Conservation (phyloP, 2,797 vertebrate genomes). For the Pantherophis vulpinus region DNA sequence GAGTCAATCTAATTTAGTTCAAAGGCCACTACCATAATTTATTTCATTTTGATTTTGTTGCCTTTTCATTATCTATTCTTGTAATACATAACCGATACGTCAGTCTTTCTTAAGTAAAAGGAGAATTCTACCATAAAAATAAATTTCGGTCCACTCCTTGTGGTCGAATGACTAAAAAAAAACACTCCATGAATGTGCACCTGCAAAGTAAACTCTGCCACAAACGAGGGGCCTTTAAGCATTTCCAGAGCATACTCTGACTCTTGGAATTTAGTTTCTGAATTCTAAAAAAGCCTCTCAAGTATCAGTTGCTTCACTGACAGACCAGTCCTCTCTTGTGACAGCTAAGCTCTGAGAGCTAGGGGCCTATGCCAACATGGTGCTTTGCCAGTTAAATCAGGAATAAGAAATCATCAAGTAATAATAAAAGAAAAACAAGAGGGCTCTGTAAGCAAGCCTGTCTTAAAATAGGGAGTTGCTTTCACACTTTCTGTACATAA, state of each 20-base stretch:
- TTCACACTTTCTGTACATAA: not conserved
- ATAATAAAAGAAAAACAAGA: not conserved
- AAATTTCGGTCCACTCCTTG: not conserved
- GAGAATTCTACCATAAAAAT: not conserved
- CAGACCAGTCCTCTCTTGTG: slow-evolving; percentile 25
- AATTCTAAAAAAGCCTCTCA: not conserved
- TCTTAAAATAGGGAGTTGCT: not conserved
- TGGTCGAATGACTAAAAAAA: not conserved
- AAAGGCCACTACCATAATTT: slow-evolving; percentile 51
- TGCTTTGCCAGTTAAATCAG: not conserved
- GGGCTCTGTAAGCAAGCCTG: not conserved
- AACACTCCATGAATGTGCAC: not conserved
- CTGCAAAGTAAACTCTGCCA: not conserved
- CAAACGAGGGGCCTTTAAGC: not conserved
- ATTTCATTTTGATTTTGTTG: slow-evolving; percentile 45
- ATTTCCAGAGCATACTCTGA: not conserved
- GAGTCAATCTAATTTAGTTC: slow-evolving; percentile 49
- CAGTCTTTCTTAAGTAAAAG: not conserved
- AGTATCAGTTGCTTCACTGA: not conserved
- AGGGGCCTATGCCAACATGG: not conserved
- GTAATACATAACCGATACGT: not conserved
- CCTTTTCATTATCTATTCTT: slow-evolving; percentile 31
- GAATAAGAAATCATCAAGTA: not conserved
- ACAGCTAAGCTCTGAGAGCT: slow-evolving; percentile 39
- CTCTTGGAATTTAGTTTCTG: not conserved